Evolutionary conservation across 1,140 invertebrate genomes (phyloP), one percentile per base, ranked within the genome.

Genomic region (Nephila pilipes): DNA sequence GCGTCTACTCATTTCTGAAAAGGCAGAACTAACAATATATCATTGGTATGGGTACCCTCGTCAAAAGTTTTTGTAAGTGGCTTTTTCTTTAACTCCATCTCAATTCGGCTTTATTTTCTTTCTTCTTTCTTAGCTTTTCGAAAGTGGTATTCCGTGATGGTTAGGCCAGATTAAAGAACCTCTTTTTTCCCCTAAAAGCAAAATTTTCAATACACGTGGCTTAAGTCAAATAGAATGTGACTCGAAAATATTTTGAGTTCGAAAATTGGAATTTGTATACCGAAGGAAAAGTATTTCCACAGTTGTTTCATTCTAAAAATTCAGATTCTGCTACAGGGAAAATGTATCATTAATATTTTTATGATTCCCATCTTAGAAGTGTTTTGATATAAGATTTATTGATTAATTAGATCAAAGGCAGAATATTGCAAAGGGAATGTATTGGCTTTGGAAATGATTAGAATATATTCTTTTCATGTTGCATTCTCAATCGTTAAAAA

Each of bases 91-190:
- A 87, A 60, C 65, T 90, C 55, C 32, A 38, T 88, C 60, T 88
- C 36, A 54, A 46, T 69, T 38, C 46, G 38, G 36, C 25, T 32
- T 63, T 2, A 3, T 60, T 55, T 80, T 69, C 18, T 69, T 79
- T 90, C 36, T 25, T 90, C 5, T 87, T 65, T 36, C 60, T 65
- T 25, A 10, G 12, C 69, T 63, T 57, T 32, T 32, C n/a, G 87
- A 80, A 79, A 32, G 29, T 32, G 25, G 65, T 54, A 80, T 90
- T 90, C 69, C 65, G 88, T 80, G 88, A 80, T 90, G 88, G 63
- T 90, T 90, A 80, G 80, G 88, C n/a, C 88, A 90, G 65, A 90
- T 90, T 90, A 90, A 80, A 90, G 75, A 60, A 87, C 12, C 63
- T 60, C 85, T 22, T 87, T 87, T 60, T 83, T 10, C 22, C 29